These are phyloP conservation scores for Gnathonemus echidnorhynchus DNA, from an alignment of 2,113 vertebrate genomes.

Conservation along the genomic window DNA sequence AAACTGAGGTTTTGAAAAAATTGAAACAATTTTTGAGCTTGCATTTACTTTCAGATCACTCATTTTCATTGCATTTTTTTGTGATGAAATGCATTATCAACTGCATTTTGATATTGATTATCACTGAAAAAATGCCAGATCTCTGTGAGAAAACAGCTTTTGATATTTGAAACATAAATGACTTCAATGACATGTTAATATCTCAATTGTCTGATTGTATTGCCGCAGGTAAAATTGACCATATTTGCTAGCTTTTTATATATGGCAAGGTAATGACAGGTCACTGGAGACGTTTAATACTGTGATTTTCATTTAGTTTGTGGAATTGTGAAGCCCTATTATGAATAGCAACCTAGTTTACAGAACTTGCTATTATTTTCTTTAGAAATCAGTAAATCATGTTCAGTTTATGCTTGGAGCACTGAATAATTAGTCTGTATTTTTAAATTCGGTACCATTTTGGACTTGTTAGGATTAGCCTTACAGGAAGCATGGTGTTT, in stretches of 20 bases:
- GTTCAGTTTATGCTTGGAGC: neutral
- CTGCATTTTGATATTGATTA: neutral
- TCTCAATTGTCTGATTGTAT: neutral
- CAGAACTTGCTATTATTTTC: neutral
- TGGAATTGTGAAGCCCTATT: neutral
- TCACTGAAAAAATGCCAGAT: neutral
- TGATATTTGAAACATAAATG: neutral
- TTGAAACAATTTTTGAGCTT: neutral
- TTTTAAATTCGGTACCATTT: neutral
- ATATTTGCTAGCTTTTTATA: slow-evolving; percentile 1
- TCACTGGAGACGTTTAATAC: too few species aligned
- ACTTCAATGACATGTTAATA: neutral
- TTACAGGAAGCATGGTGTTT: neutral
- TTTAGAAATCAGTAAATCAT: neutral
- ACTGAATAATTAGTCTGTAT: neutral
- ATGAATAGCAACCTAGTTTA: neutral
- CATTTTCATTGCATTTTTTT: neutral
- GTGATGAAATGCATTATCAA: neutral
- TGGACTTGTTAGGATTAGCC: neutral
- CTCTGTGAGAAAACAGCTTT: neutral
- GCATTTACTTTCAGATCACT: neutral
- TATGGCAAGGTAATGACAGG: neutral
- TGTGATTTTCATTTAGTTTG: neutral
- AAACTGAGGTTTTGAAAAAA: neutral
- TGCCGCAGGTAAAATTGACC: neutral